Base-by-base conservation (phyloP, 2,113 vertebrate genomes). In the Corythoichthys haematopterus region DNA sequence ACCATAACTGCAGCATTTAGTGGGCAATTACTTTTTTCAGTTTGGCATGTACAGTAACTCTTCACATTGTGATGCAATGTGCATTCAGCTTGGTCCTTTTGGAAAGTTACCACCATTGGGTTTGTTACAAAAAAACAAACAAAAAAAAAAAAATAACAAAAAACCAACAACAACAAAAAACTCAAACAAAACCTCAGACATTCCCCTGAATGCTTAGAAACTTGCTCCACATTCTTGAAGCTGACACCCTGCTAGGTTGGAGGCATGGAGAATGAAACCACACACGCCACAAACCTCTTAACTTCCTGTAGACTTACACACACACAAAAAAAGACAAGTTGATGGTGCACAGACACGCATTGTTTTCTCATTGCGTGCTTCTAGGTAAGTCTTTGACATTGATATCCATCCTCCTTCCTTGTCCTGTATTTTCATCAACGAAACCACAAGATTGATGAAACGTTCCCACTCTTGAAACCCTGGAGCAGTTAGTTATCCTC, bases 151-250 rank as follows among this genome's bases (percentile, higher is more conserved):
- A 12, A 55, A 11, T 11, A 52, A 52, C 3, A 53, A 36, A 36
- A 15, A 14, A 12, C 16, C 40, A 43, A 43, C 40, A 15, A 80
- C 9, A 43, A 43, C 69, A 14, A 57, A 14, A 57, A 55, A 55
- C 11, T 35, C 13, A 14, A 12, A 50, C 40, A 15, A 64, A 66
- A 58, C 62, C 64, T 58, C 58, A 46, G 69, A 79, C 74, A 61
- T 69, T 61, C 70, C 79, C 67, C 60, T 74, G 58, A 83, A 77
- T 61, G 58, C 70, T 77, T 72, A 51, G 70, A 87, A 90, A 88
- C 82, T 72, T 75, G 74, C 69, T 84, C 80, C 77, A 82, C 87
- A 88, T 88, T 89, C 85, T 84, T 74, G 74, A 83, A 79, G 73
- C 74, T 79, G 73, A 70, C 68, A 72, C 81, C 84, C 81, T 81